Conservation (phyloP, 2,797 vertebrate genomes). For the Sorex maritimensis region DNA sequence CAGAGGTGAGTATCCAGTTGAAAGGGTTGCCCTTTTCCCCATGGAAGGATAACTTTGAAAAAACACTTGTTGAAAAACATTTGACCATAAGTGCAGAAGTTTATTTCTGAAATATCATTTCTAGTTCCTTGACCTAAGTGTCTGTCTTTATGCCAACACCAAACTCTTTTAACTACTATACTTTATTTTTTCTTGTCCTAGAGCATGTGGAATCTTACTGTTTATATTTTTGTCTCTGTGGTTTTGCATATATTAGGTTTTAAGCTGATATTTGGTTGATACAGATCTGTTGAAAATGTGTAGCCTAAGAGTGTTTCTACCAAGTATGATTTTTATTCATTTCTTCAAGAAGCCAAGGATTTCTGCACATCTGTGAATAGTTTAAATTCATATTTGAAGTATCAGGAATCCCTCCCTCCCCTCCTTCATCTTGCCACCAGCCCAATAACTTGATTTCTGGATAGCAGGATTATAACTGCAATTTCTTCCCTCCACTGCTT, state of each 20-base stretch:
- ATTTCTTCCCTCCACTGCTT: not conserved
- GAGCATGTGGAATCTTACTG: not conserved
- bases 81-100: too few relatives aligned
- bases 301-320: not conserved
- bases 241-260: not conserved
- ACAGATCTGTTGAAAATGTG: not conserved
- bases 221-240: not conserved
- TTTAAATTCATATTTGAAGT: constrained; percentile 11
- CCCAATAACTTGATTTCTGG: not conserved
- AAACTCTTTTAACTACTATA: not conserved
- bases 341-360: not conserved
- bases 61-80: too few relatives aligned
- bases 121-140: too few relatives aligned
- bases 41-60: too few relatives aligned
- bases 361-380: not conserved
- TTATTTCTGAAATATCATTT: too few relatives aligned
- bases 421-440: not conserved
- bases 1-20: too few relatives aligned
- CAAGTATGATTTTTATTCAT: not conserved
- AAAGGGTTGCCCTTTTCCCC: too few relatives aligned
- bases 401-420: not conserved
- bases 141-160: not conserved
- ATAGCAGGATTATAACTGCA: not conserved
- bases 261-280: not conserved
- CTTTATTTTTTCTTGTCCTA: too few relatives aligned